These are phyloP conservation scores for Hyposmocoma kahamanoa DNA, from an alignment of 1,140 invertebrate genomes.

Conservation along the genomic window DNA sequence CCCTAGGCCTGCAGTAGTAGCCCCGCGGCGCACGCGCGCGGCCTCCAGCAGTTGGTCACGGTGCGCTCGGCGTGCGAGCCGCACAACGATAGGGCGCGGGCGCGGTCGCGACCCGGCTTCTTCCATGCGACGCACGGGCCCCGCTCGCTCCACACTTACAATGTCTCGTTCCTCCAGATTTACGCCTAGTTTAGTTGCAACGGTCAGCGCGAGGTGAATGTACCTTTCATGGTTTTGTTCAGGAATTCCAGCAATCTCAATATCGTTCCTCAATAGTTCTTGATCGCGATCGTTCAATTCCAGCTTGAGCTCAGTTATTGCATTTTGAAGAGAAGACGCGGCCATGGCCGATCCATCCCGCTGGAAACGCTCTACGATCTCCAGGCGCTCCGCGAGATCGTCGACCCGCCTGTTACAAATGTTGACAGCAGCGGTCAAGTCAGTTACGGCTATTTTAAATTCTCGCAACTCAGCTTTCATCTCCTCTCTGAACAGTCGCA, in stretches of 20 bases:
- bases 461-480: too few relatives aligned
- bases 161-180: background rate
- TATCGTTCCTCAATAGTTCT: background rate
- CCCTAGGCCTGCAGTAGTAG: constrained; percentile 1
- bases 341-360: too few relatives aligned
- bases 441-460: too few relatives aligned
- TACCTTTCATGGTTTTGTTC: background rate
- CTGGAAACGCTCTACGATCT: too few relatives aligned
- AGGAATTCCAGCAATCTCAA: background rate
- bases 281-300: background rate
- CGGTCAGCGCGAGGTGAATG: background rate
- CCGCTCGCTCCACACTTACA: background rate
- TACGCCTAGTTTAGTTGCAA: background rate
- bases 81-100: constrained; percentile 6
- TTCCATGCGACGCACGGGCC: background rate
- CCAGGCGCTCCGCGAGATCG: too few relatives aligned
- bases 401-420: too few relatives aligned
- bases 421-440: too few relatives aligned
- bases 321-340: too few relatives aligned
- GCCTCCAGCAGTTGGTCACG: constrained; percentile 1
- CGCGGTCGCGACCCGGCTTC: background rate
- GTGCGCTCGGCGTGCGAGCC: constrained; percentile 6
- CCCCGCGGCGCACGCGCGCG: constrained; percentile 6
- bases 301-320: too few relatives aligned
- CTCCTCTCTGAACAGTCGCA: too few relatives aligned